A percentile compares a stretch with the other conserved stretches of the same genome.
phyloP scores from a whole-genome alignment of 2,113 vertebrate species.

The Perccottus glenii region DNA sequence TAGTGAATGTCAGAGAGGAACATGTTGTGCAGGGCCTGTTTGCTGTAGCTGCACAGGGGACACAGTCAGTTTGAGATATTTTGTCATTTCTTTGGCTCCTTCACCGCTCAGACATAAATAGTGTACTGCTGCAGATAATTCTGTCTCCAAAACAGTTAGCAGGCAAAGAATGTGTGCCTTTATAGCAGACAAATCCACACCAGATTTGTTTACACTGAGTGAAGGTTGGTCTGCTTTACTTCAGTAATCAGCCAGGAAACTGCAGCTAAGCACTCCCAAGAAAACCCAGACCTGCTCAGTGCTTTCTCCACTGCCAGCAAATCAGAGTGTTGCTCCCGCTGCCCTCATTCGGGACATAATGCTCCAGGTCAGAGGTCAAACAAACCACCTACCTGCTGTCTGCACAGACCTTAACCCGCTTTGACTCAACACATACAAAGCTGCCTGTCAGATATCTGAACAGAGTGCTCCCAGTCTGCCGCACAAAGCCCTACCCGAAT shows the following conservation, averaged over 20 bases:
- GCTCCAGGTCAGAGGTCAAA: constrained; percentile 46
- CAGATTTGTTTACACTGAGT: constrained; percentile 72
- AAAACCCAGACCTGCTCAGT: constrained; percentile 42
- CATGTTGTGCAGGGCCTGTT: constrained; percentile 19
- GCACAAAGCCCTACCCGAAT: too few relatives aligned
- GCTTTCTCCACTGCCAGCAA: constrained; percentile 34
- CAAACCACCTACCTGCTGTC: constrained; percentile 33
- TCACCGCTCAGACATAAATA: constrained; percentile 62
- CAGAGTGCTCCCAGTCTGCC: neutral
- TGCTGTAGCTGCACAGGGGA: constrained; percentile 14
- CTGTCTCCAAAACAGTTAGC: constrained; percentile 60
- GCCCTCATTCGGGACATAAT: constrained; percentile 36
- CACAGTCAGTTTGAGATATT: constrained; percentile 41
- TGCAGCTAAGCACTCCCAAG: constrained; percentile 22
- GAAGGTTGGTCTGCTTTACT: constrained; percentile 53
- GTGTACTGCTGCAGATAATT: constrained; percentile 49
- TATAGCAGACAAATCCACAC: constrained; percentile 63
- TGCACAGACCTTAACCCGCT: constrained; percentile 32
- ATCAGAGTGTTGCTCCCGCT: constrained; percentile 24
- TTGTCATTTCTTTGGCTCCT: constrained; percentile 40
- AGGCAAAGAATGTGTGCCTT: constrained; percentile 57
- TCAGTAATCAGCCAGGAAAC: constrained; percentile 64
- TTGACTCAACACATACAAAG: constrained; percentile 29
- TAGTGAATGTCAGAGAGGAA: neutral
- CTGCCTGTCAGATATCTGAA: neutral